Evolutionary conservation across 2,797 vertebrate genomes (phyloP).

Genomic region (Catamblyrhynchus diadema): DNA sequence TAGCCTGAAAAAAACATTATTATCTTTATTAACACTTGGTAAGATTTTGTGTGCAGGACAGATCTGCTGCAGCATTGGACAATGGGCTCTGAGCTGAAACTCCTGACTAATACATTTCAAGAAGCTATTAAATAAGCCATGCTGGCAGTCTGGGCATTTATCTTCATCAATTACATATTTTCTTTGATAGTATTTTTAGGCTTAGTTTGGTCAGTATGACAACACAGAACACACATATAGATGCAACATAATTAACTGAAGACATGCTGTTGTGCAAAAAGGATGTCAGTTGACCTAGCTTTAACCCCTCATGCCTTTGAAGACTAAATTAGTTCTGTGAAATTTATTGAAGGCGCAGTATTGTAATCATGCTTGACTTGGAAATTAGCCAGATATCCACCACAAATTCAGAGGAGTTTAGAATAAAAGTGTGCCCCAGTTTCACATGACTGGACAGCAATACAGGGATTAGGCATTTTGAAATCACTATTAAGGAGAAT

Average conservation of each 20-base stretch:
- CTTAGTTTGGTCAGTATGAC: slow-evolving; percentile 28
- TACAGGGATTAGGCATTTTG: background rate
- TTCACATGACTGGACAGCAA: slow-evolving; percentile 1
- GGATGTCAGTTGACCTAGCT: slow-evolving; percentile 50
- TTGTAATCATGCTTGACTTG: slow-evolving; percentile 31
- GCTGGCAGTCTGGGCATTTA: slow-evolving; percentile 27
- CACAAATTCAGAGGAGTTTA: background rate
- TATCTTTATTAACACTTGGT: slow-evolving; percentile 1
- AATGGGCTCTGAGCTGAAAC: background rate
- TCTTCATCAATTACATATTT: slow-evolving; percentile 22
- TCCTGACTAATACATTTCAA: slow-evolving; percentile 6
- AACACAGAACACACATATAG: slow-evolving; percentile 23
- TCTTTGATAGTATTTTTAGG: slow-evolving; percentile 18
- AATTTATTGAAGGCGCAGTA: slow-evolving; percentile 23
- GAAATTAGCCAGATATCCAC: slow-evolving; percentile 36
- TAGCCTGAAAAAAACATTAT: background rate
- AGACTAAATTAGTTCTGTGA: slow-evolving; percentile 48
- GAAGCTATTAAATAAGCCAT: slow-evolving; percentile 40
- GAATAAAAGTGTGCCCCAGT: background rate
- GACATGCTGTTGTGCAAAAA: background rate
- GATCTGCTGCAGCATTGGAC: background rate
- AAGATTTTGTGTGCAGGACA: background rate
- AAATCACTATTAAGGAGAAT: background rate
- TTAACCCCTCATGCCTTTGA: slow-evolving; percentile 32
- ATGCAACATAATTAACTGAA: slow-evolving; percentile 50